Conservation (phyloP, 2,888 invertebrate genomes). For the Amphipyra berbera region DNA sequence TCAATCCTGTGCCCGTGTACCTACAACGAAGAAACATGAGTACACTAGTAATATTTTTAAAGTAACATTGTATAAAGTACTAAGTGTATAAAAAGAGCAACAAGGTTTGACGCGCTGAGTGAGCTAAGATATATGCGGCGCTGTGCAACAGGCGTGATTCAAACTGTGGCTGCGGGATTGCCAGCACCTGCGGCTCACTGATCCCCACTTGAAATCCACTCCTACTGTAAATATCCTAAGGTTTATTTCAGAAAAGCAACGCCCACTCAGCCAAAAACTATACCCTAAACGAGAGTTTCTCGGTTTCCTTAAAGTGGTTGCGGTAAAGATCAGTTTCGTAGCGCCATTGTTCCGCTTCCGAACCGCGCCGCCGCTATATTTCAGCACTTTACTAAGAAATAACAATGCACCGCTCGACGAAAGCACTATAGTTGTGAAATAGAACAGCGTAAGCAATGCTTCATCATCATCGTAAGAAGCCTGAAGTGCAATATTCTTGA, state of each 20-base stretch:
- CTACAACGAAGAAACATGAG: conserved; percentile 13
- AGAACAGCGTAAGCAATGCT: conserved; percentile 77
- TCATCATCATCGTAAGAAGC: conserved; percentile 78
- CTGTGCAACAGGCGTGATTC: conserved; percentile 83
- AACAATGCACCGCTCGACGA: conserved; percentile 82
- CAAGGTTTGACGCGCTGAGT: conserved; percentile 76
- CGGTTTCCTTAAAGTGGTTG: conserved; percentile 70
- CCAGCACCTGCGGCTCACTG: conserved; percentile 78
- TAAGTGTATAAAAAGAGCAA: conserved; percentile 74
- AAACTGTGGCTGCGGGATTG: conserved; percentile 74
- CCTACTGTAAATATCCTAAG: conserved; percentile 56
- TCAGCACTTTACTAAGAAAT: conserved; percentile 85
- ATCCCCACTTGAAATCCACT: conserved; percentile 55
- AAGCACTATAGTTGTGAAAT: conserved; percentile 80
- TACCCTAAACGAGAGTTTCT: conserved; percentile 72
- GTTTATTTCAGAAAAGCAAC: conserved; percentile 52
- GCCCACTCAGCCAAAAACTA: conserved; percentile 66
- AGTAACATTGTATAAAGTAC: conserved; percentile 54
- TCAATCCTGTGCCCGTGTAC: conserved; percentile 6
- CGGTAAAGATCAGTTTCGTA: conserved; percentile 77
- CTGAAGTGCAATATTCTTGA: conserved; percentile 62
- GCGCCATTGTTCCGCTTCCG: conserved; percentile 68
- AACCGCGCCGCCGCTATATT: conserved; percentile 81
- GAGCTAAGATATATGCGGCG: conserved; percentile 84
- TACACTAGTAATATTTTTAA: conserved; percentile 35